These are phyloP conservation scores for Parauchenoglanis ngamensis DNA, from an alignment of 2,797 vertebrate genomes.

Conservation along the genomic window DNA sequence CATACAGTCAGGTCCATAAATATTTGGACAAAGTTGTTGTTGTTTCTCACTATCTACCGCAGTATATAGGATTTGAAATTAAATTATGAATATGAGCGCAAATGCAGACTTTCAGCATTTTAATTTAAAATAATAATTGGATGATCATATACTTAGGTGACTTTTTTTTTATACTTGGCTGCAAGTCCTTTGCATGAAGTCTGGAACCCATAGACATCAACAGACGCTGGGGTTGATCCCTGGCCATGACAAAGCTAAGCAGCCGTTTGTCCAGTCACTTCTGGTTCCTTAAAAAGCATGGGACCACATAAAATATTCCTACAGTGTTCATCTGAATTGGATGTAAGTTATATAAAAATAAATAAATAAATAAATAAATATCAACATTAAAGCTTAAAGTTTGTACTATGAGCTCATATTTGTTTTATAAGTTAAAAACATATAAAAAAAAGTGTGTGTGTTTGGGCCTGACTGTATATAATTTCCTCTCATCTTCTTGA, in stretches of 20 bases:
- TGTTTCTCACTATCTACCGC: background rate
- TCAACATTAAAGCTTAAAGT: background rate
- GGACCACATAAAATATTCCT: background rate
- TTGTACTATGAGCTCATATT: background rate
- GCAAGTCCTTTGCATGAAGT: slow-evolving; percentile 3
- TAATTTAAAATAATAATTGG: too few species aligned
- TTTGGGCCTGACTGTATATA: too few species aligned
- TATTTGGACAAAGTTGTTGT: background rate
- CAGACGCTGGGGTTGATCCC: background rate
- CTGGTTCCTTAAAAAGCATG: background rate
- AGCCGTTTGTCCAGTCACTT: background rate
- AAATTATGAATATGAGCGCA: background rate
- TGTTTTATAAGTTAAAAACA: background rate
- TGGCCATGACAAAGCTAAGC: background rate
- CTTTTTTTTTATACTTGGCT: background rate
- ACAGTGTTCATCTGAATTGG: background rate
- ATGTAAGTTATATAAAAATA: background rate
- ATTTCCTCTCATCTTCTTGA: background rate
- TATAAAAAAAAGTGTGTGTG: background rate
- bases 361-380: too few species aligned
- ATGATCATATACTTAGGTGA: background rate
- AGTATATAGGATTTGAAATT: background rate
- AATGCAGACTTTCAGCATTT: background rate
- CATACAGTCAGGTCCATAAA: background rate
- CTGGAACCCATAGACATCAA: background rate